Evolutionary conservation across 2,888 invertebrate genomes (phyloP), one percentile per base, ranked within the genome.

Genomic region (Habrosyne pyritoides): DNA sequence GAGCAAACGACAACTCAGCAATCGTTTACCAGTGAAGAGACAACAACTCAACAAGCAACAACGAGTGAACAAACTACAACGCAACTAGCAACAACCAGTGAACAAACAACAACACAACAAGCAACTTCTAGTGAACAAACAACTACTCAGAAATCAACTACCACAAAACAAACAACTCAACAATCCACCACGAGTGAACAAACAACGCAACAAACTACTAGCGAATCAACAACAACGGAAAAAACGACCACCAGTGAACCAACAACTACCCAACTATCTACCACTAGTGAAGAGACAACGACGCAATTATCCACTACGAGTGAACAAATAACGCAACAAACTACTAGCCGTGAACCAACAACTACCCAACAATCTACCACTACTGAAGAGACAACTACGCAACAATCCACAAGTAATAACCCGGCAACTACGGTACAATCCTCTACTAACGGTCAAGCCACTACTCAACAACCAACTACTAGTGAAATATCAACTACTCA

Each of bases 191-290:
- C n/a, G n/a, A 67, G 59, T 28, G 60, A 69, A 59, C 51, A 59
- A 47, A 62, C 67, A 1, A 69, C 65, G 21, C 64, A 64, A 60
- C 52, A 66, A 50, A 18, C 54, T 0, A 56, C 58, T 21, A 64
- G 63, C n/a, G 57, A 64, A 47, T 55, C 56, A 53, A 60, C 65
- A 21, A 57, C 65, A 0, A 61, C 60, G n/a, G 61, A 70, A 57
- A 56, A 67, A 46, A 64, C 59, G 21, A 69, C 73, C 21, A 70
- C 76, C 1, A 72, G 63, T 56, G 60, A 64, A 65, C 61, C 67
- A 61, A 57, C 70, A 55, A 66, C 76, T 54, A 66, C 69, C 10
- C 56, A 64, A 49, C 51, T 61, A 59, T 48, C 59, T 26, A 61
- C 64, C 22, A 69, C 73, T 10, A n/a, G n/a, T n/a, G n/a, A n/a